Base-by-base conservation (phyloP, 2,888 invertebrate genomes). In the Eupithecia subumbrata region DNA sequence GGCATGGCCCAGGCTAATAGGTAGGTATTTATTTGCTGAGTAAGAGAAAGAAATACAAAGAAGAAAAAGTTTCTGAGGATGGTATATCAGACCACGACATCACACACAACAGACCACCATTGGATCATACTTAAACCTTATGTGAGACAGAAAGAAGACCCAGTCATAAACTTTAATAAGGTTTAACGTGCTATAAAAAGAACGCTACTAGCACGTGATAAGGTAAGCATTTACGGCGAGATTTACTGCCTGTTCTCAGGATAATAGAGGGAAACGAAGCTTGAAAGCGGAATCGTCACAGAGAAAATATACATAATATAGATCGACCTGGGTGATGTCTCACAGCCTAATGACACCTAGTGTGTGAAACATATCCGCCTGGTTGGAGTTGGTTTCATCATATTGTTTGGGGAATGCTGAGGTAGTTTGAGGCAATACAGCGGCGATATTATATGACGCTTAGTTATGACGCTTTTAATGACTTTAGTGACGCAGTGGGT, bases 231-330 rank as follows among this genome's bases (percentile, higher is more conserved):
- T 76, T 84, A 81, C 84, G 82, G 81, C 76, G 78, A 84, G 85
- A 86, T 86, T 89, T 87, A 86, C 84, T 83, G 84, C 84, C 85
- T 87, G 83, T 85, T 89, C 82, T 77, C 85, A 81, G 82, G 87
- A 87, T 89, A 89, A 89, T 87, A 84, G 86, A 83, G 80, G 83
- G 83, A 85, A 89, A 87, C 85, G 85, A 85, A 86, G 84, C 89
- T 85, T 85, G 84, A 86, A 84, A 86, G 60, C 81, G 81, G 84
- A 82, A 83, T 87, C 86, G 87, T 83, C 82, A 84, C 84, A 84
- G 76, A 69, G 8, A 25, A 68, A 40, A 22, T 68, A 68, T 68
- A 43, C 43, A 22, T 25, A 40, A 22, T 68, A 68, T 68, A 43
- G 68, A 22, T 25, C 22, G 22, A 40, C 5, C 22, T 40, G 22